Conservation (phyloP, 2,797 vertebrate genomes). For the Atherinosoma microstoma region DNA sequence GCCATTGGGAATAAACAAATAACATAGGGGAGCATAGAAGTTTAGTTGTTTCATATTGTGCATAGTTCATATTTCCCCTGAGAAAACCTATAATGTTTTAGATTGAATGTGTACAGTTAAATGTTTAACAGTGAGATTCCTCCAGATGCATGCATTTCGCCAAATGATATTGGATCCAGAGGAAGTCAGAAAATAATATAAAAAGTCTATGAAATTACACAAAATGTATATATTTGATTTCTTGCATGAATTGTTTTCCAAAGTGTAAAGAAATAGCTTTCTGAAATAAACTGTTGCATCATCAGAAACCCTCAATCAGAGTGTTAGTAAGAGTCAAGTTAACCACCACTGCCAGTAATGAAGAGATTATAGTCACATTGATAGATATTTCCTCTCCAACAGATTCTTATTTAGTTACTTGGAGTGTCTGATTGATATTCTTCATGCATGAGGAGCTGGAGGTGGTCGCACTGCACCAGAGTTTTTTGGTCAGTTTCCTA, state of each 20-base stretch:
- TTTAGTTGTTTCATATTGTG: neutral
- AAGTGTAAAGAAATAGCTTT: neutral
- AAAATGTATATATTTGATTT: neutral
- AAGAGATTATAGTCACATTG: conserved; percentile 58
- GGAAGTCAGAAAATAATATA: neutral
- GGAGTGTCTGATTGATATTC: conserved; percentile 75
- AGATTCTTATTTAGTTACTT: conserved; percentile 51
- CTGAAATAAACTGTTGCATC: neutral
- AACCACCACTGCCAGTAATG: conserved; percentile 45
- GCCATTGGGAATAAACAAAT: neutral
- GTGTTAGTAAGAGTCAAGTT: neutral
- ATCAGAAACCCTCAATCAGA: neutral
- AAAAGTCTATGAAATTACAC: neutral
- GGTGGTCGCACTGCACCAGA: conserved; percentile 68
- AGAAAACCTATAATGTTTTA: neutral
- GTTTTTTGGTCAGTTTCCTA: conserved; percentile 53
- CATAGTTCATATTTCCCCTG: neutral
- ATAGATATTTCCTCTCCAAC: conserved; percentile 45
- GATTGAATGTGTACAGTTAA: neutral
- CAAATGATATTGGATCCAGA: neutral
- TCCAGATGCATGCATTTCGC: neutral
- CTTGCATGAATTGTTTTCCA: no score
- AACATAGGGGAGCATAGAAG: no score
- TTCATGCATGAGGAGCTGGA: conserved; percentile 61
- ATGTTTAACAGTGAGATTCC: neutral